Conservation (phyloP, 2,888 invertebrate species). For the Heliconius ismenius region DNA sequence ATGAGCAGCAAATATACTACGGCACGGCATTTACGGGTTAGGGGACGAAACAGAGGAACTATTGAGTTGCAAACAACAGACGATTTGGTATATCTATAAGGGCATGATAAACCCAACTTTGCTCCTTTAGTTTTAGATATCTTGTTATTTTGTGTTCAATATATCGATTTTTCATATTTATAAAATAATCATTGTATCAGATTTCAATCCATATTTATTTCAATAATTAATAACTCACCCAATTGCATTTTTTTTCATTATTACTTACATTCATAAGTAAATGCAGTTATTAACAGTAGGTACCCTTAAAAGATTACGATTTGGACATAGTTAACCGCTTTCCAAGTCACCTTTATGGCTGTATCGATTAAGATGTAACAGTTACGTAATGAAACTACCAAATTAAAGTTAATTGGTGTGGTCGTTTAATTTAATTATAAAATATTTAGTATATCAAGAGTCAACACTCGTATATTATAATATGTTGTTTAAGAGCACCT, state of each 20-base stretch:
- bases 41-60: too few relatives aligned
- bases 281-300: not conserved
- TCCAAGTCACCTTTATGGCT: slow-evolving; percentile 29
- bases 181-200: not conserved
- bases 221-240: not conserved
- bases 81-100: too few relatives aligned
- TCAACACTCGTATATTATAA: too few relatives aligned
- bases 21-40: too few relatives aligned
- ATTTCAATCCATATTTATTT: not conserved
- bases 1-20: too few relatives aligned
- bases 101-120: too few relatives aligned
- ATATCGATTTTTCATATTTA: too few relatives aligned
- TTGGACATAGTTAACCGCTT: slow-evolving; percentile 31
- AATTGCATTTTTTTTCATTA: not conserved
- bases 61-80: too few relatives aligned
- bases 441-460: not conserved
- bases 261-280: not conserved
- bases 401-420: slow-evolving; percentile 10
- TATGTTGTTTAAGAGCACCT: too few relatives aligned
- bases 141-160: too few relatives aligned
- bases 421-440: not conserved
- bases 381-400: slow-evolving; percentile 13
- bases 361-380: slow-evolving; percentile 27
- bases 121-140: too few relatives aligned
- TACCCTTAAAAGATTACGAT: not conserved